Base-by-base conservation (phyloP, 2,113 vertebrate species). In the Phrynosoma platyrhinos region DNA sequence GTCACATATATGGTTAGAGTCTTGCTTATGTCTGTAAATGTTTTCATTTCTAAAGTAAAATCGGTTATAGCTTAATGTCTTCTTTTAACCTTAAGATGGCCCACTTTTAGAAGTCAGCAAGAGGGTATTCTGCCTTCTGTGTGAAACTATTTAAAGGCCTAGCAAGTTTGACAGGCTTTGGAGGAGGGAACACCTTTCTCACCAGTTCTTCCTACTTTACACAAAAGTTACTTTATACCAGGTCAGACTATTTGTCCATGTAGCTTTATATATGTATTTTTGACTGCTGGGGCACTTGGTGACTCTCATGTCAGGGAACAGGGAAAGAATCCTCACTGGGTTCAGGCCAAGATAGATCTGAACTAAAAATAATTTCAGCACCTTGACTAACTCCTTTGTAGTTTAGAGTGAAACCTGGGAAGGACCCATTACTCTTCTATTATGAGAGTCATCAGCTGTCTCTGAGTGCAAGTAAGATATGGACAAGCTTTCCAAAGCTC, bases 21-120 rank as follows among this genome's bases (percentile, higher is more conserved):
- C 87, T 91, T 86, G 2, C 12, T 89, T 14, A 1, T 20, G 21
- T 87, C 2, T 79, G 14, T 8, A 91, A 69, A 71, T 25, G 23
- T 66, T 90, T 88, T 53, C 72, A 0, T 0, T 90, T 89, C 79
- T 83, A 32, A 82, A 82, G 84, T 68, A 72, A 88, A 91, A 85
- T 62, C 64, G 0, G 62, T 77, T 77, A 84, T 55, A 47, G 55
- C 42, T 76, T 71, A 84, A 55, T 4, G 69, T 84, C 1, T 90
- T 30, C 62, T 10, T 64, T 85, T 90, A 0, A 2, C 36, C 18
- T 82, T 47, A 82, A 55, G 20, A 84, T 66, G 32, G 40, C 1
- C 47, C 9, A 40, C 72, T 86, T 85, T 18, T 1, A 52, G 53
- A 84, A 87, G 0, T 76, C 91, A 18, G 47, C 10, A 4, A 58